These are phyloP conservation scores for Chironomus tentans DNA, from an alignment of 2,888 invertebrate genomes.

Conservation along the genomic window DNA sequence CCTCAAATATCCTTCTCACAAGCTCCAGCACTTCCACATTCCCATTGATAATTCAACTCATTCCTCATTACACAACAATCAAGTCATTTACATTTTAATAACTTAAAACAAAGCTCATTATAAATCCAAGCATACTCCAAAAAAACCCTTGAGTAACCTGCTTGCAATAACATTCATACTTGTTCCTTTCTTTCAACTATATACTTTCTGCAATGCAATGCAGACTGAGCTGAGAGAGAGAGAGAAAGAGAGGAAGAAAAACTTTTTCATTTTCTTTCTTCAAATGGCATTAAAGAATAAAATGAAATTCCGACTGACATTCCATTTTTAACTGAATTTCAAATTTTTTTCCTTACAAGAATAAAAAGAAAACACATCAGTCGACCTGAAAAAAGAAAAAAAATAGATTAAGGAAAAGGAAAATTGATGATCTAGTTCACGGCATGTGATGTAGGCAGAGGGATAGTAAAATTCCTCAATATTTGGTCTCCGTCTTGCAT, in stretches of 20 bases:
- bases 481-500: not conserved
- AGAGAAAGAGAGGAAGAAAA: too few relatives aligned
- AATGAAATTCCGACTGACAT: not conserved
- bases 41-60: too few relatives aligned
- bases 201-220: too few relatives aligned
- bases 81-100: too few relatives aligned
- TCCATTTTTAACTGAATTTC: not conserved
- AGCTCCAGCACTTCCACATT: too few relatives aligned
- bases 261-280: not conserved
- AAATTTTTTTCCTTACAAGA: not conserved
- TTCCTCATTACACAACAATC: too few relatives aligned
- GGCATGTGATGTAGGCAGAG: constrained; percentile 4
- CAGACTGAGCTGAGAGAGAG: not conserved
- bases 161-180: too few relatives aligned
- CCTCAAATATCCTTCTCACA: too few relatives aligned
- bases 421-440: constrained; percentile 8
- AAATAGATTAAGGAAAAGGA: not conserved
- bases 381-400: not conserved
- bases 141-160: too few relatives aligned
- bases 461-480: not conserved
- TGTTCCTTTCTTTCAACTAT: too few relatives aligned
- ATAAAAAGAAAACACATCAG: not conserved
- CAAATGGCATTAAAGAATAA: not conserved
- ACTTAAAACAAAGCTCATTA: too few relatives aligned
- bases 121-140: too few relatives aligned